Conservation (phyloP, 2,888 invertebrate genomes). For the Drosophila paramelanica region DNA sequence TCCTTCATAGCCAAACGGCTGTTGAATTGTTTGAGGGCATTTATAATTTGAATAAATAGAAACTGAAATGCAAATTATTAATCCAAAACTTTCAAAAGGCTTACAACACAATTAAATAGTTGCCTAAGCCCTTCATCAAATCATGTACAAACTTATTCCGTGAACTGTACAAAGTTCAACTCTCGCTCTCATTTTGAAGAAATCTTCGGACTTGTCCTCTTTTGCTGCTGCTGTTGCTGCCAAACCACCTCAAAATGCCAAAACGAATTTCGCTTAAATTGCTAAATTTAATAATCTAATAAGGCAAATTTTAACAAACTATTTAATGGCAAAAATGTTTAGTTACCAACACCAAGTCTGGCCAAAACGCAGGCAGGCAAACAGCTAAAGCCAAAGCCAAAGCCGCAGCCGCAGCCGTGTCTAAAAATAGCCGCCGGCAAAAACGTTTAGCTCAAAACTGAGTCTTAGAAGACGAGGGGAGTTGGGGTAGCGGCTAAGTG, state of each 20-base stretch:
- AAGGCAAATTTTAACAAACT: conserved; percentile 80
- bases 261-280: conserved; percentile 77
- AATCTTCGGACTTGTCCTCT: conserved; percentile 5
- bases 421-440: conserved; percentile 73
- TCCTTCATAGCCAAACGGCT: no score
- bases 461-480: conserved; percentile 19
- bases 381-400: conserved; percentile 19
- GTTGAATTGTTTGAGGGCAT: no score
- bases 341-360: conserved; percentile 40
- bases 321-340: conserved; percentile 76
- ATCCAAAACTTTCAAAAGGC: no score
- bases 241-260: conserved; percentile 48
- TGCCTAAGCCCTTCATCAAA: background rate
- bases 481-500: background rate
- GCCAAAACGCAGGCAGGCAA: background rate
- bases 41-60: no score
- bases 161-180: conserved; percentile 25
- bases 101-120: background rate
- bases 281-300: conserved; percentile 80
- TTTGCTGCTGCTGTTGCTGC: conserved; percentile 6
- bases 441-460: conserved; percentile 69
- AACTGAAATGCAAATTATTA: no score
- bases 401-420: conserved; percentile 44
- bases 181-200: background rate
- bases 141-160: conserved; percentile 4